Evolutionary conservation across 92 coral and sea anemone species (phyloP).

Genomic region (Phenganax marumi): DNA sequence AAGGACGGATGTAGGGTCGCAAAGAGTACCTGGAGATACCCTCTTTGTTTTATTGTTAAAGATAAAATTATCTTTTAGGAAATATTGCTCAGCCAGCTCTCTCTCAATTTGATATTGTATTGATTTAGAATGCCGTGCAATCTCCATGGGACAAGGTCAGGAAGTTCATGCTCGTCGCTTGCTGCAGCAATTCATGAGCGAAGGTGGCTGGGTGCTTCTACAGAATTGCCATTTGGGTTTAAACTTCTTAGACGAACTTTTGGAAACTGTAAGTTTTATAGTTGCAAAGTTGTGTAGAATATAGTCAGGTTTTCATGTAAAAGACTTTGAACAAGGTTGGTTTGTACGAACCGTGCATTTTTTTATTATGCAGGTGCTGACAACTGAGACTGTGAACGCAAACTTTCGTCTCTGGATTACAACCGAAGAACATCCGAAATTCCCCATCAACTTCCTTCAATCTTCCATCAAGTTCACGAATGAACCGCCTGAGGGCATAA

Average conservation of each 20-base stretch:
- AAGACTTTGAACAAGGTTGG: not conserved
- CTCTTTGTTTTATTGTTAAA: not conserved
- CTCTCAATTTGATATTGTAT: not conserved
- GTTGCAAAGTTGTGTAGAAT: too few species aligned
- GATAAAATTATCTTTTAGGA: not conserved
- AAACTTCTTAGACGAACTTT: conserved; percentile 91
- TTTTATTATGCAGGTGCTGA: conserved; percentile 56
- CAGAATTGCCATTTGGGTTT: conserved; percentile 98
- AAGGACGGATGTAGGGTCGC: not conserved
- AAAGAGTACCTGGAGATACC: not conserved
- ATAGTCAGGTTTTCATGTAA: too few species aligned
- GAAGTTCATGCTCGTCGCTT: conserved; percentile 97
- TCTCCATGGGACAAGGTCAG: conserved; percentile 99
- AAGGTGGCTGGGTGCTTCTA: conserved; percentile 99
- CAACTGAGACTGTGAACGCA: conserved; percentile 87
- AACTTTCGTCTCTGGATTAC: conserved; percentile 98
- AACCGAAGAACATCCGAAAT: conserved; percentile 94
- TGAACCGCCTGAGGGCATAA: conserved; percentile 98
- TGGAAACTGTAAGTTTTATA: conserved; percentile 74
- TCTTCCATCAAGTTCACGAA: conserved; percentile 96
- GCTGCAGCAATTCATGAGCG: conserved; percentile 87
- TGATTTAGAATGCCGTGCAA: conserved; percentile 87
- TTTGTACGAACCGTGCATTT: not conserved
- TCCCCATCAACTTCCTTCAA: conserved; percentile 92
- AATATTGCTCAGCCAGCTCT: not conserved